Evolutionary conservation across 1,140 invertebrate species (phyloP).

Genomic region (Leptinotarsa undecemlineata): DNA sequence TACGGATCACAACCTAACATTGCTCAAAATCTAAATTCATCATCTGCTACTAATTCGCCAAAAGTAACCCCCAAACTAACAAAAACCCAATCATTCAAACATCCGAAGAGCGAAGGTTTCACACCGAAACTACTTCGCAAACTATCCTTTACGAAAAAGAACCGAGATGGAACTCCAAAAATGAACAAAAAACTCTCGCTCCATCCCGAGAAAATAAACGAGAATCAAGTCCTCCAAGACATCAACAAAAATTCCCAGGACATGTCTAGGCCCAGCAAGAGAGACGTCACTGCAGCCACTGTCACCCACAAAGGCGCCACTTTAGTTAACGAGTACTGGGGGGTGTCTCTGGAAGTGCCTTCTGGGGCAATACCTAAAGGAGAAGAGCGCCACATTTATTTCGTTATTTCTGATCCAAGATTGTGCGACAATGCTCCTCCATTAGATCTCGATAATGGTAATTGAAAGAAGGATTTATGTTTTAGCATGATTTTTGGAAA

Average conservation of each 20-base stretch:
- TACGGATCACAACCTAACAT: conserved; percentile 56
- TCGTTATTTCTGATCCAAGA: conserved; percentile 82
- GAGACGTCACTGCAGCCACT: conserved; percentile 66
- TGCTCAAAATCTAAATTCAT: conserved; percentile 51
- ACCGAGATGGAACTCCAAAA: conserved; percentile 41
- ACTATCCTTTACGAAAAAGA: conserved; percentile 48
- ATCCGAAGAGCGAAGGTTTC: conserved; percentile 49
- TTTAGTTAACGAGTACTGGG: conserved; percentile 83
- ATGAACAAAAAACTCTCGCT: conserved; percentile 42
- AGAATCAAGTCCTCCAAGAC: conserved; percentile 36
- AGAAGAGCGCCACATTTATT: conserved; percentile 88
- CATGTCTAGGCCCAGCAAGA: conserved; percentile 44
- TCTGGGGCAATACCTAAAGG: conserved; percentile 81
- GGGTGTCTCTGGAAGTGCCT: conserved; percentile 87
- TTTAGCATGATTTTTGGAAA: conserved; percentile 2
- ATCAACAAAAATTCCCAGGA: conserved; percentile 41
- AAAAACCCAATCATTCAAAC: conserved; percentile 55
- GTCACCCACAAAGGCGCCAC: conserved; percentile 80
- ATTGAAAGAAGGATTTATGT: conserved; percentile 30
- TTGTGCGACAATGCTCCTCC: conserved; percentile 75
- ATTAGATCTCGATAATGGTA: conserved; percentile 87
- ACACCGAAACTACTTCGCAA: conserved; percentile 53
- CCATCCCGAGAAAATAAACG: conserved; percentile 33
- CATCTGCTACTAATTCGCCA: conserved; percentile 50
- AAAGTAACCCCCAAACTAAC: conserved; percentile 53